Percentiles rank a stretch among this genome's conserved stretches.
Conservation (phyloP, 2,113 vertebrate species). For the Oreamnos americanus region DNA sequence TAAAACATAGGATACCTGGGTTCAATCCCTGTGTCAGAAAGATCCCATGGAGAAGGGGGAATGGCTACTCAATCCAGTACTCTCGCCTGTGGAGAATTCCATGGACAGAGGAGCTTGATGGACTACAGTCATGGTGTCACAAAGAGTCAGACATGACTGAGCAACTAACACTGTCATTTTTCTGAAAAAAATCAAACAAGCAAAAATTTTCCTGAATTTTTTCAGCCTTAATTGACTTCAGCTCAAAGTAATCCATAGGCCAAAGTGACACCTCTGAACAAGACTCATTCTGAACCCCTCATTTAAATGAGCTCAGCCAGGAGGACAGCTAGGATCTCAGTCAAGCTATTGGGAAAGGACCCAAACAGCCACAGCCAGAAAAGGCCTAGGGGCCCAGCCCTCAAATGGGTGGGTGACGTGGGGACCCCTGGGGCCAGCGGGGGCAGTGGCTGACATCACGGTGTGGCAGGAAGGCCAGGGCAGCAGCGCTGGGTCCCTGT, state of each 20-base stretch:
- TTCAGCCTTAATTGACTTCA: neutral
- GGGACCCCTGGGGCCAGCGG: neutral
- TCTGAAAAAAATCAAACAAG: neutral
- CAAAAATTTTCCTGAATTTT: neutral
- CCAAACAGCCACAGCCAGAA: neutral
- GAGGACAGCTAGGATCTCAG: neutral
- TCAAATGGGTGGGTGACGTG: neutral
- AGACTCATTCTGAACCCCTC: neutral
- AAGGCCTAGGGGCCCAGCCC: neutral
- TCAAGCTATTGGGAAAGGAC: neutral
- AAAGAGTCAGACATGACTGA: neutral
- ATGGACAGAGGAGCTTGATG: neutral
- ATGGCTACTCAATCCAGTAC: neutral
- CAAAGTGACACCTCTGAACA: neutral
- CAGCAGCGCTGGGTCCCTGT: accelerated
- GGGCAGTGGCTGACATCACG: neutral
- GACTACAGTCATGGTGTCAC: neutral
- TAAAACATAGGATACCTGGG: neutral
- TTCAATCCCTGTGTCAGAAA: neutral
- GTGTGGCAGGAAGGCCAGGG: accelerated
- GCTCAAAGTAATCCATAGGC: neutral
- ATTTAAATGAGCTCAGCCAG: neutral
- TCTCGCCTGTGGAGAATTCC: neutral
- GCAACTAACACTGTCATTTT: neutral
- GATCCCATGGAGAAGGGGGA: neutral